Evolutionary conservation across 2,113 vertebrate species (phyloP).

Genomic region (Colius striatus): DNA sequence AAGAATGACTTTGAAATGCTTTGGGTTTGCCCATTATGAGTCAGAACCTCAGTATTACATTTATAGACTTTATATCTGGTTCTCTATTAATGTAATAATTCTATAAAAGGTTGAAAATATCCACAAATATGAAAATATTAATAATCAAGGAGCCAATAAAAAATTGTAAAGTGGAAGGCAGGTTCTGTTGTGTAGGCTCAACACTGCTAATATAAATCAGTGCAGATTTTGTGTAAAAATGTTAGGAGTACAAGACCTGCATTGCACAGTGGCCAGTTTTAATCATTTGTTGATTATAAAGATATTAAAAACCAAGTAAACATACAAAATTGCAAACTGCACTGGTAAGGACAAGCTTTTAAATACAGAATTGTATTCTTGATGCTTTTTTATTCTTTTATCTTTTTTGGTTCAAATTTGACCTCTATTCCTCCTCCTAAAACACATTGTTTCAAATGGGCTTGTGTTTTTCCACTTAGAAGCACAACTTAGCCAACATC

Average conservation of each 20-base stretch:
- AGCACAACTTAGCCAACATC: background rate
- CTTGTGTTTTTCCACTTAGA: slow-evolving; percentile 29
- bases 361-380: background rate
- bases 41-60: background rate
- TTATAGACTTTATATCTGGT: background rate
- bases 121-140: slow-evolving; percentile 20
- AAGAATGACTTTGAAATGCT: slow-evolving; percentile 43
- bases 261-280: background rate
- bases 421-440: slow-evolving; percentile 41
- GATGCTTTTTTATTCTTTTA: background rate
- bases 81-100: background rate
- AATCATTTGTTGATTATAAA: background rate
- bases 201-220: background rate
- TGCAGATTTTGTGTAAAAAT: background rate
- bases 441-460: background rate
- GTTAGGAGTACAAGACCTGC: background rate
- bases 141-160: background rate
- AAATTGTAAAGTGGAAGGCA: background rate
- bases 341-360: background rate
- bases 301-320: slow-evolving; percentile 10
- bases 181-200: background rate
- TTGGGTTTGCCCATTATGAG: background rate
- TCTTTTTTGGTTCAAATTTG: slow-evolving; percentile 14
- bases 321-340: background rate
- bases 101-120: slow-evolving; percentile 1